Evolutionary conservation across 2,888 invertebrate genomes (phyloP).

Genomic region (Drosophila rubida): DNA sequence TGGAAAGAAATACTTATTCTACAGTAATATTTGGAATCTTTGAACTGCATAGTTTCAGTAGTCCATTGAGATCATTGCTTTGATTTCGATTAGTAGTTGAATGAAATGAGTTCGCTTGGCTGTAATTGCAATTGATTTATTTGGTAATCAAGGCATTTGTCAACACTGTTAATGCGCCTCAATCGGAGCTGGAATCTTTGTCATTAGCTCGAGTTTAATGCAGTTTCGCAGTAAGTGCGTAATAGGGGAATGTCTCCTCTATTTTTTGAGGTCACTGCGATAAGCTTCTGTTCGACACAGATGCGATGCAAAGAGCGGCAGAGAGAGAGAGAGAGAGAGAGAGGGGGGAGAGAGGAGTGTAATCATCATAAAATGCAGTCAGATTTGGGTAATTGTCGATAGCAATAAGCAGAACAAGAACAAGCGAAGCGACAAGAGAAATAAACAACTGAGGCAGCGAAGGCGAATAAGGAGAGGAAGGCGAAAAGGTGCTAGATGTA

Average conservation of each 20-base stretch:
- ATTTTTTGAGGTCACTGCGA: conserved; percentile 16
- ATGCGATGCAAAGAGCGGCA: conserved; percentile 5
- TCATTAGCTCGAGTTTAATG: conserved; percentile 6
- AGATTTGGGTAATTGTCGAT: conserved; percentile 48
- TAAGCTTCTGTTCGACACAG: conserved; percentile 7
- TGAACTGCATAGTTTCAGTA: no score
- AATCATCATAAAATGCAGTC: conserved; percentile 55
- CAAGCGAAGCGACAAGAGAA: neutral
- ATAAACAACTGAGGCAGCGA: neutral
- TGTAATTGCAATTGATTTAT: neutral
- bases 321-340: neutral
- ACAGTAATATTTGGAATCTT: no score
- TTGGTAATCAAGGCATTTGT: neutral
- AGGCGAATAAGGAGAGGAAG: neutral
- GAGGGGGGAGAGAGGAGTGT: neutral
- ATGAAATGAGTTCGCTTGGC: no score
- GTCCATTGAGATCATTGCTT: no score
- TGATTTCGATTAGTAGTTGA: no score
- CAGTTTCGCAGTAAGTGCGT: conserved; percentile 3
- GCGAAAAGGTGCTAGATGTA: conserved; percentile 13
- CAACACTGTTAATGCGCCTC: neutral
- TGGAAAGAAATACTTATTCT: no score
- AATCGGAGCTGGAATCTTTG: conserved; percentile 6
- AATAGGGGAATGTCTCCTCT: neutral
- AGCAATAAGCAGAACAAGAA: conserved; percentile 1